Evolutionary conservation across 2,797 vertebrate species (phyloP).

Genomic region (Pseudopleuronectes americanus): DNA sequence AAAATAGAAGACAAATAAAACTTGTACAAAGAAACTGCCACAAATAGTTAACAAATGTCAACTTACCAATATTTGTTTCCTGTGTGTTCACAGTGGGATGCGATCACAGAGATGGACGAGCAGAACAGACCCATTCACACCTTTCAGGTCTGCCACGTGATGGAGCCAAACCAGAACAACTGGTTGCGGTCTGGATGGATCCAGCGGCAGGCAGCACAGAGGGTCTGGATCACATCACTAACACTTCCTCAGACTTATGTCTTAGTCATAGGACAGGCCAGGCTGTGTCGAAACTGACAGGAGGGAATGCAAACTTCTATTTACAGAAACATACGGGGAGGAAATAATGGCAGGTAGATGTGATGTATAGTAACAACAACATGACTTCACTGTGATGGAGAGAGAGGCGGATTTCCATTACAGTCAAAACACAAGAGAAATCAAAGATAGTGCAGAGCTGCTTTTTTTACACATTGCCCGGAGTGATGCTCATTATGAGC

Average conservation of each 20-base stretch:
- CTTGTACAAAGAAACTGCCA: too few relatives aligned
- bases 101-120: conserved; percentile 99
- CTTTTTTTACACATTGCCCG: too few relatives aligned
- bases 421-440: conserved; percentile 15
- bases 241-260: conserved; percentile 3
- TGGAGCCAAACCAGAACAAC: conserved; percentile 99
- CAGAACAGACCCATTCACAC: conserved; percentile 96
- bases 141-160: conserved; percentile 98
- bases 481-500: too few relatives aligned
- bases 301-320: too few relatives aligned
- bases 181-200: conserved; percentile 98
- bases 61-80: neutral
- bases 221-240: conserved; percentile 69
- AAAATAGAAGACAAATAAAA: too few relatives aligned
- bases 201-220: conserved; percentile 93
- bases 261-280: neutral
- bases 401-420: conserved; percentile 4
- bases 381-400: neutral
- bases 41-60: too few relatives aligned
- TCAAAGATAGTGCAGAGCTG: too few relatives aligned
- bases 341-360: neutral
- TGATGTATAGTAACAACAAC: conserved; percentile 1
- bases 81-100: conserved; percentile 89
- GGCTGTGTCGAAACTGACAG: neutral
- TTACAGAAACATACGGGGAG: too few relatives aligned